Base-by-base conservation (phyloP, 92 coral and sea anemone species). In the Galaxea fascicularis region DNA sequence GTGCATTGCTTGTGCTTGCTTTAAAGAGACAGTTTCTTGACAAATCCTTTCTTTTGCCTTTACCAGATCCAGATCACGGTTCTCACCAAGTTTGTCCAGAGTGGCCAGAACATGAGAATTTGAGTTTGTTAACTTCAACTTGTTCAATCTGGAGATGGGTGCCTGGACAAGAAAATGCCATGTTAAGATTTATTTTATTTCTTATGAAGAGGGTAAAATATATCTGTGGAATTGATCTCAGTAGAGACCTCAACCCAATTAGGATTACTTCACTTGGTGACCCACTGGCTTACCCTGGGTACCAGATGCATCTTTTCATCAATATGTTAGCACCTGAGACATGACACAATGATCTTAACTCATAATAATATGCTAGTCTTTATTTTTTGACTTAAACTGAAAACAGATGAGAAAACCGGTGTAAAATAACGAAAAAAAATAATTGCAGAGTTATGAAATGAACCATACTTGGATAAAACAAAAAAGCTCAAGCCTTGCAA, bases 11-110 rank as follows among this genome's bases (percentile, higher is more conserved):
- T 79, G 80, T 14, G 59, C 45, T 26, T 24, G 24, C 65, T 16
- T 85, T 44, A 65, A 24, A 44, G 41, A n/a, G 25, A 39, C n/a
- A 21, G 78, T 89, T 18, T 76, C 77, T 28, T 46, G 29, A 27
- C 78, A 62, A 7, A 89, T 78, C 54, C 35, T 60, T 49, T 89
- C 52, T 66, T 54, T 79, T 60, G 71, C 65, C 21, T 75, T 54
- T 26, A 25, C 4, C 11, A 88, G 83, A 7, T 31, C 24, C n/a
- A 24, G 17, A 49, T 87, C 76, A 73, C 82, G 87, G 29, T 74
- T 63, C 62, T 73, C 91, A 18, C 91, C 91, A 81, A 81, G 83
- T 21, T 51, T 47, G 70, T 81, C 87, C 59, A 88, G 78, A 13
- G 83, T 88, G 29, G 41, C 15, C 30, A 88, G 65, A 29, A 66